These are phyloP conservation scores for Phocides pigmalion DNA, from an alignment of 1,140 invertebrate species.

Conservation along the genomic window DNA sequence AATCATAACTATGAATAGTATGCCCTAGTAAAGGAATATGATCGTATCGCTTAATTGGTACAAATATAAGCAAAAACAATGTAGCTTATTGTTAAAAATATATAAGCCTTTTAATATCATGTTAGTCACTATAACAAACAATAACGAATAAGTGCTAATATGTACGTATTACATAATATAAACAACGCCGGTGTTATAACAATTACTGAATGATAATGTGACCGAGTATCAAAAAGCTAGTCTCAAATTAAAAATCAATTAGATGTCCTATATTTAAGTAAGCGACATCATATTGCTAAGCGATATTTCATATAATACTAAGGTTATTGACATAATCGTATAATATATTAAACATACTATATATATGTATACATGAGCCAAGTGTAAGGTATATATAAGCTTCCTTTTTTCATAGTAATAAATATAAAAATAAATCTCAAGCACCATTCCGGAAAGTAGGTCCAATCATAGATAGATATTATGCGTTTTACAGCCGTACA, in stretches of 20 bases:
- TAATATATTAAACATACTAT: too few species aligned
- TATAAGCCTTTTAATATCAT: slow-evolving; percentile 15
- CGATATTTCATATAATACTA: neutral
- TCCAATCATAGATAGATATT: neutral
- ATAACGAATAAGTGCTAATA: slow-evolving; percentile 11
- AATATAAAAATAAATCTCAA: slow-evolving; percentile 10
- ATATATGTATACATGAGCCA: too few species aligned
- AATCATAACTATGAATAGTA: too few species aligned
- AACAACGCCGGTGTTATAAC: slow-evolving; percentile 1
- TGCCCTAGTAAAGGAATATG: slow-evolving; percentile 77
- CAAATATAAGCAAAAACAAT: slow-evolving; percentile 16
- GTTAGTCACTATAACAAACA: slow-evolving; percentile 30
- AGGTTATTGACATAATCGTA: slow-evolving; percentile 4
- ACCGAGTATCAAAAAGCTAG: slow-evolving; percentile 79
- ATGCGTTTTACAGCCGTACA: slow-evolving; percentile 18
- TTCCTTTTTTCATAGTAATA: neutral
- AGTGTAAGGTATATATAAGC: too few species aligned
- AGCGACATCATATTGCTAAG: slow-evolving; percentile 3
- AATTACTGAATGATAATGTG: slow-evolving; percentile 35
- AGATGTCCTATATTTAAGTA: neutral
- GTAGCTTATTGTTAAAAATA: slow-evolving; percentile 6
- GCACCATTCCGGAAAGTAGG: neutral
- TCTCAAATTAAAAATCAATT: slow-evolving; percentile 61
- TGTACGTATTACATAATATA: slow-evolving; percentile 17
- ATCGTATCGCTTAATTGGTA: slow-evolving; percentile 40